These are phyloP conservation scores for Erythrocercus mccallii DNA, from an alignment of 2,113 vertebrate genomes.

Conservation along the genomic window DNA sequence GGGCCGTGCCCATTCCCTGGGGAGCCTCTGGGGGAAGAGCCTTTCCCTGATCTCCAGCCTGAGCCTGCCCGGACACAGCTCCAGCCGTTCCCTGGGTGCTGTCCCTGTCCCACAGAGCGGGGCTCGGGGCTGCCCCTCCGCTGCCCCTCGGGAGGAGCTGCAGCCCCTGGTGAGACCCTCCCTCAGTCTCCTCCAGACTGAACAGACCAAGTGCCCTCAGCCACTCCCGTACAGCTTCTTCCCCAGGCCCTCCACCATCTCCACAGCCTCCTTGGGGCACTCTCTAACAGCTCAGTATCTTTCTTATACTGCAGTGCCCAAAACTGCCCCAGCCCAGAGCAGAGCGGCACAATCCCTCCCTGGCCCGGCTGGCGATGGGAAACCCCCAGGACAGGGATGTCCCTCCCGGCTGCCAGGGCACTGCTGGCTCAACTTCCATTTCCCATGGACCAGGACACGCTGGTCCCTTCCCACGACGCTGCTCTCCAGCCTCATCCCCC, in stretches of 20 bases:
- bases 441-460: fast-evolving
- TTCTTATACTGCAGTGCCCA: fast-evolving
- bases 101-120: background rate
- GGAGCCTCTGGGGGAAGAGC: background rate
- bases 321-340: background rate
- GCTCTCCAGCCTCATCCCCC: background rate
- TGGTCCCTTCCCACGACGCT: background rate
- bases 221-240: fast-evolving
- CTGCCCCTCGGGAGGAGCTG: background rate
- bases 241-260: background rate
- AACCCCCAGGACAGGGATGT: background rate
- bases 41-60: background rate
- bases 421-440: background rate
- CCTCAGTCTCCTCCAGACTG: background rate
- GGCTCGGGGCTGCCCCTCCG: fast-evolving
- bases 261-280: background rate
- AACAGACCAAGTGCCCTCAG: background rate
- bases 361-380: too few species aligned
- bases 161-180: background rate
- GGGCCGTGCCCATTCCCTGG: background rate
- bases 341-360: background rate
- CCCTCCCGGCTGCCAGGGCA: background rate
- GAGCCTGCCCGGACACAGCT: background rate
- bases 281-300: fast-evolving
- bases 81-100: background rate